phyloP scores from a whole-genome alignment of 2,797 vertebrate species.

The Fratercula arctica region DNA sequence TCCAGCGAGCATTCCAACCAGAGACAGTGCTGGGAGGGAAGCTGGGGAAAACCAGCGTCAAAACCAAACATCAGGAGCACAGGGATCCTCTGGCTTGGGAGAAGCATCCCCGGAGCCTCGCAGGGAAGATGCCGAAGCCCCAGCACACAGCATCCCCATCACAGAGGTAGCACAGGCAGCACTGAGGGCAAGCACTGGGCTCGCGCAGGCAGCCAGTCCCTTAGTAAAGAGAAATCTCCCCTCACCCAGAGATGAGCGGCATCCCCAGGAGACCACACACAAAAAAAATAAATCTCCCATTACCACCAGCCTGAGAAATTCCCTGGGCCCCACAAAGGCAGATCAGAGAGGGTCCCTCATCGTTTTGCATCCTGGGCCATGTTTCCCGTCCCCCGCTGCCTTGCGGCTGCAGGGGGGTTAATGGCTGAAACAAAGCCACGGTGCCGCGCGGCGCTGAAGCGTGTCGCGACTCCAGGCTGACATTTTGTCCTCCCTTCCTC shows the following conservation, averaged over 20 bases:
- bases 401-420: background rate
- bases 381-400: accelerated
- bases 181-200: background rate
- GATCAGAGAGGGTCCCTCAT: too few relatives aligned
- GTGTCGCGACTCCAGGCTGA: background rate
- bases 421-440: background rate
- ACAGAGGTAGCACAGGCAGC: background rate
- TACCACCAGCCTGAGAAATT: background rate
- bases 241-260: background rate
- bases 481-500: background rate
- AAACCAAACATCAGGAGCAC: background rate
- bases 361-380: accelerated
- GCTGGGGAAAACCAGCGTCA: background rate
- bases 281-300: background rate
- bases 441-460: accelerated
- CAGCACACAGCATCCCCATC: accelerated
- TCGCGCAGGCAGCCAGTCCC: background rate
- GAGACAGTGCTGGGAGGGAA: background rate
- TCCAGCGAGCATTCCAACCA: background rate
- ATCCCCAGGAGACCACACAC: background rate
- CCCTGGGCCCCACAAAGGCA: background rate
- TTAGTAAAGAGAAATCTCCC: background rate
- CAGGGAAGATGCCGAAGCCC: accelerated
- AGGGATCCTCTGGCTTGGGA: background rate
- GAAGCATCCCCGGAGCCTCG: accelerated